Evolutionary conservation across 2,888 invertebrate species (phyloP).

Genomic region (Chromoteleia sp.): DNA sequence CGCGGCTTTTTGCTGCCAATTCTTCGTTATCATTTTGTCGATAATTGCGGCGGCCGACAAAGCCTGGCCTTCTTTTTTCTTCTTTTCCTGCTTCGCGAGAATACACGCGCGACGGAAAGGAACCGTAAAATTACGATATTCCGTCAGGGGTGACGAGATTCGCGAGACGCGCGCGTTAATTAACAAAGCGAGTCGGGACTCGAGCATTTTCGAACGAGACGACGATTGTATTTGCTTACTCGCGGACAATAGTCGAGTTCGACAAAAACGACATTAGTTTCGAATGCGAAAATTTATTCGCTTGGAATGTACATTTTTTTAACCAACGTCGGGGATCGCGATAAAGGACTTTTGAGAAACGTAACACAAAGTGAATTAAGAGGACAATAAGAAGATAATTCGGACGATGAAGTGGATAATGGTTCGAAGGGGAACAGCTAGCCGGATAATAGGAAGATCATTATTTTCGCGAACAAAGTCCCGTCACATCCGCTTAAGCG

Average conservation of each 20-base stretch:
- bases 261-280: constrained; percentile 49
- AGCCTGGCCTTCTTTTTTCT: constrained; percentile 34
- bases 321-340: constrained; percentile 42
- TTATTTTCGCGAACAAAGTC: constrained; percentile 83
- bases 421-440: constrained; percentile 78
- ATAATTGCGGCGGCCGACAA: constrained; percentile 58
- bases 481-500: constrained; percentile 77
- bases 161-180: constrained; percentile 6
- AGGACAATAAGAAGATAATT: constrained; percentile 81
- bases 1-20: constrained; percentile 64
- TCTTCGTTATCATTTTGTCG: constrained; percentile 65
- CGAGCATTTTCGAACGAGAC: neutral
- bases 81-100: constrained; percentile 8
- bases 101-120: constrained; percentile 14
- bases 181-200: constrained; percentile 7
- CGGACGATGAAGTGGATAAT: constrained; percentile 82
- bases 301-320: constrained; percentile 42
- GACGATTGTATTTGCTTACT: constrained; percentile 30
- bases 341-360: constrained; percentile 71
- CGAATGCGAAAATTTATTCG: constrained; percentile 36
- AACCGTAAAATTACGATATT: constrained; percentile 12
- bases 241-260: constrained; percentile 1
- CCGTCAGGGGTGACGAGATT: neutral
- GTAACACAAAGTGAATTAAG: constrained; percentile 72
- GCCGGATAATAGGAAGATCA: constrained; percentile 82